Conservation (phyloP, 2,888 invertebrate species). For the Hedychridium roseum region DNA sequence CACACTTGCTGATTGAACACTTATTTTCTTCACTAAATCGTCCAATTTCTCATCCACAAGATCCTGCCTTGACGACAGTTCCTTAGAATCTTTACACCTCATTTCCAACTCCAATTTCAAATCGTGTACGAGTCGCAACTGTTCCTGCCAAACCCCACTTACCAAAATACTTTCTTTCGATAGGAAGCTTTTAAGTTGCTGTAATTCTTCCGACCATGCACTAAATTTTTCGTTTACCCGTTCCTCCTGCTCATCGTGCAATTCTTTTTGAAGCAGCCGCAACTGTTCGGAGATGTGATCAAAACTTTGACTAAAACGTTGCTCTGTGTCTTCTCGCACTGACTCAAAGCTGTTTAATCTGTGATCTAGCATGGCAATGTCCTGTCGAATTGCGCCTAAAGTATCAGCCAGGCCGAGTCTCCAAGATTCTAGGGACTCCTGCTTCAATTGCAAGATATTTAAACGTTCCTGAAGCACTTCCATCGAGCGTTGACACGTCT, state of each 20-base stretch:
- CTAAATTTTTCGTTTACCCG: conserved; percentile 17
- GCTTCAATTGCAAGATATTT: conserved; percentile 30
- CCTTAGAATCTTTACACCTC: conserved; percentile 62
- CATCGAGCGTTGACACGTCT: conserved; percentile 37
- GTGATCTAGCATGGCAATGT: conserved; percentile 15
- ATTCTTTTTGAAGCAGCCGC: conserved; percentile 27
- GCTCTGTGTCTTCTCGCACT: conserved; percentile 31
- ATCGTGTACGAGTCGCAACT: conserved; percentile 61
- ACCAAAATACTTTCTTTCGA: conserved; percentile 59
- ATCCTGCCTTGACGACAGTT: conserved; percentile 64
- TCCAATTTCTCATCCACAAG: conserved; percentile 66
- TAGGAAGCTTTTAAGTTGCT: conserved; percentile 56
- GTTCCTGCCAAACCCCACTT: conserved; percentile 60
- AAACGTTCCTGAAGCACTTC: conserved; percentile 32
- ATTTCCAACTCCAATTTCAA: conserved; percentile 67
- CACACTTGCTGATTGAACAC: conserved; percentile 20
- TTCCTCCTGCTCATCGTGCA: conserved; percentile 27
- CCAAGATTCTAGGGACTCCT: conserved; percentile 36
- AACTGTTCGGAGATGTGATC: conserved; percentile 36
- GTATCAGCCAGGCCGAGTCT: conserved; percentile 33
- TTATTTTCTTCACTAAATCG: conserved; percentile 61
- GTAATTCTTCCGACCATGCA: conserved; percentile 41
- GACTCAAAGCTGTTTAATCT: conserved; percentile 37
- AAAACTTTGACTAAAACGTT: conserved; percentile 31
- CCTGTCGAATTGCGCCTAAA: conserved; percentile 23